Percentiles rank a stretch among this genome's conserved stretches.
Conservation (phyloP, 2,888 invertebrate genomes). For the Shargacucullia verbasci region DNA sequence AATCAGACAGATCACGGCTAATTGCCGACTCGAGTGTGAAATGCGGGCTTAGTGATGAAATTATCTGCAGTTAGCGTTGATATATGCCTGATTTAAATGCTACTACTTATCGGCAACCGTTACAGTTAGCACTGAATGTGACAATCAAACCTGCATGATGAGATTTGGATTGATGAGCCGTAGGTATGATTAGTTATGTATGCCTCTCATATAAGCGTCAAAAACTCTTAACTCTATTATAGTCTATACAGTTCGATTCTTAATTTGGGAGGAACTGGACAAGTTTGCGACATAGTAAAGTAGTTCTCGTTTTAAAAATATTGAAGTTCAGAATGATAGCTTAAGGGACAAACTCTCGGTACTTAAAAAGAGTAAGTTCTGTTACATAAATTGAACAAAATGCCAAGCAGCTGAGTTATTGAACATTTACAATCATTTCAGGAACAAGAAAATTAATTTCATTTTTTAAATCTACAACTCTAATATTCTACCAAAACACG, state of each 20-base stretch:
- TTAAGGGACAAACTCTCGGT: too few relatives aligned
- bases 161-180: constrained; percentile 9
- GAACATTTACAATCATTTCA: constrained; percentile 4
- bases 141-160: constrained; percentile 3
- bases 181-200: too few relatives aligned
- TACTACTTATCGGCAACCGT: constrained; percentile 53
- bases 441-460: constrained; percentile 14
- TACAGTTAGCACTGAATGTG: constrained; percentile 13
- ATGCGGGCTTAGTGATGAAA: constrained; percentile 87
- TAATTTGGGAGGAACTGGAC: too few relatives aligned
- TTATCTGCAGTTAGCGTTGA: constrained; percentile 83
- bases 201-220: too few relatives aligned
- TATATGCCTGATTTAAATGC: constrained; percentile 72
- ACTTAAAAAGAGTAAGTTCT: too few relatives aligned
- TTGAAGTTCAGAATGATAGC: too few relatives aligned
- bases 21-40: constrained; percentile 86
- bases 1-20: constrained; percentile 85
- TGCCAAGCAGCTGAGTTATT: constrained; percentile 6
- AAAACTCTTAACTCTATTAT: too few relatives aligned
- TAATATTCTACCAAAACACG: constrained; percentile 36
- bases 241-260: too few relatives aligned
- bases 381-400: background rate
- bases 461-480: constrained; percentile 33
- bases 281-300: too few relatives aligned
- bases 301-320: too few relatives aligned